Conservation (phyloP, 2,888 invertebrate genomes). For the Mythimna loreyi region DNA sequence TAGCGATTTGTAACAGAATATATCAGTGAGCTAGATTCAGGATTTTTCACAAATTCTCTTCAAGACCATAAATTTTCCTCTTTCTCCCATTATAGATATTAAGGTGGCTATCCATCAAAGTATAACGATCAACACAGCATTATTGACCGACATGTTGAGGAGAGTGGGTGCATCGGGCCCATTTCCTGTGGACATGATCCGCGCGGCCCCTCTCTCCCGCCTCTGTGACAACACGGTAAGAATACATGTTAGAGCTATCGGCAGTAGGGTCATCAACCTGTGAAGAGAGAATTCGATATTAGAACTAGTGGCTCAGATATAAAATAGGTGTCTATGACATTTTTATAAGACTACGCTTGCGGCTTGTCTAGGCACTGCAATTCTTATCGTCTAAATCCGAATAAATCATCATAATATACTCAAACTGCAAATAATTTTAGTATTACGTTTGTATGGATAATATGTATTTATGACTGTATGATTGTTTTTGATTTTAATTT, state of each 20-base stretch:
- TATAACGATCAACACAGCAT: conserved; percentile 34
- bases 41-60: no score
- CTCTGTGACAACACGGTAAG: conserved; percentile 33
- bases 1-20: no score
- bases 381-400: no score
- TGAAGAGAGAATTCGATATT: background rate
- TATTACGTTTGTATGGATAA: no score
- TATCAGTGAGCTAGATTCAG: no score
- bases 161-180: conserved; percentile 57
- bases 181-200: conserved; percentile 57
- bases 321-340: background rate
- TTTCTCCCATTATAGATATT: background rate
- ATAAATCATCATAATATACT: no score
- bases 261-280: conserved; percentile 27
- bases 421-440: no score
- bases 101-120: conserved; percentile 21
- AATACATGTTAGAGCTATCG: conserved; percentile 42
- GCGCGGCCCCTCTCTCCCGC: background rate
- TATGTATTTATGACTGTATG: no score
- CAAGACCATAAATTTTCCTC: no score
- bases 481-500: no score
- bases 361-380: no score
- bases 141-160: conserved; percentile 49
- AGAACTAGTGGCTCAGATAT: background rate
- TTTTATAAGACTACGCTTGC: no score